Percentiles rank a stretch among this genome's conserved stretches.
Evolutionary conservation across 2,888 invertebrate genomes (phyloP).

Genomic region (Thecocarcelia acutangulata): DNA sequence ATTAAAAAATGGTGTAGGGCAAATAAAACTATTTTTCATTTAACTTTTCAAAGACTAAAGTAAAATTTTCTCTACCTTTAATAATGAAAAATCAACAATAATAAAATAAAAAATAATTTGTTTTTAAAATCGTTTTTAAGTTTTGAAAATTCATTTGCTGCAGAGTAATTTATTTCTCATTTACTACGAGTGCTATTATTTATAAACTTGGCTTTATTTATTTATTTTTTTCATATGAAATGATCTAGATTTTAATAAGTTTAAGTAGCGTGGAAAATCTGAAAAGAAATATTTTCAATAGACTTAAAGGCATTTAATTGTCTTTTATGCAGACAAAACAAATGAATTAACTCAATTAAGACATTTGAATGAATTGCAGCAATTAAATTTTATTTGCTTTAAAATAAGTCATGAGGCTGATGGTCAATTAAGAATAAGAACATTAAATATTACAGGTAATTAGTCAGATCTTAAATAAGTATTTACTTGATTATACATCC

Average conservation of each 20-base stretch:
- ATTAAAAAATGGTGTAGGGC: too few species aligned
- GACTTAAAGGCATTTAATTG: slow-evolving; percentile 19
- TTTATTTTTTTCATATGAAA: background rate
- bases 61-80: slow-evolving; percentile 8
- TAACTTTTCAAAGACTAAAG: background rate
- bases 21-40: too few species aligned
- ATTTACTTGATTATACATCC: too few species aligned
- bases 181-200: slow-evolving; percentile 30
- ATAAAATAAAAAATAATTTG: slow-evolving; percentile 47
- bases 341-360: slow-evolving; percentile 42
- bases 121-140: slow-evolving; percentile 24
- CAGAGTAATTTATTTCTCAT: slow-evolving; percentile 41
- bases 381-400: slow-evolving; percentile 27
- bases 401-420: slow-evolving; percentile 16
- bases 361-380: slow-evolving; percentile 18
- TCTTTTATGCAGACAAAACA: background rate
- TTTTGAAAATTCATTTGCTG: slow-evolving; percentile 27
- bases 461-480: background rate
- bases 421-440: slow-evolving; percentile 9
- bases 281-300: slow-evolving; percentile 7
- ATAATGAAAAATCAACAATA: too few species aligned
- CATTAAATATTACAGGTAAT: slow-evolving; percentile 1
- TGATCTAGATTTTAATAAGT: slow-evolving; percentile 33
- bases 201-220: slow-evolving; percentile 1
- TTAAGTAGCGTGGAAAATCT: background rate